Evolutionary conservation across 2,113 vertebrate genomes (phyloP).

Genomic region (Butorides virescens): DNA sequence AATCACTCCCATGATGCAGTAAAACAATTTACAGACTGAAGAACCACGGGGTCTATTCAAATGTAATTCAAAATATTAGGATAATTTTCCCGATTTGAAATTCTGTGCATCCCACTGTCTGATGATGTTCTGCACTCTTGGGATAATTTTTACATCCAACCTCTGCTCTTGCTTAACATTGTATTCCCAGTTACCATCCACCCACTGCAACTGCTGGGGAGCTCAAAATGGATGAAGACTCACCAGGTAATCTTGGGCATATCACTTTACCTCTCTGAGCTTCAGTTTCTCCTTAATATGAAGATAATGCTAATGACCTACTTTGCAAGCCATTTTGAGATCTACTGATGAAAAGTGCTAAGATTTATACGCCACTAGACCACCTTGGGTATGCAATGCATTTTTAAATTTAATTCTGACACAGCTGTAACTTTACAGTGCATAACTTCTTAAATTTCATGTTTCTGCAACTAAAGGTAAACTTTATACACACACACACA

Average conservation of each 20-base stretch:
- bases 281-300: background rate
- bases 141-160: background rate
- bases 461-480: background rate
- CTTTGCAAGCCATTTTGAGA: constrained; percentile 14
- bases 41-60: background rate
- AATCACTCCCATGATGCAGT: background rate
- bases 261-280: background rate
- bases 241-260: background rate
- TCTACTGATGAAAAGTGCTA: background rate
- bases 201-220: background rate
- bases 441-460: background rate
- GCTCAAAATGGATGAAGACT: background rate
- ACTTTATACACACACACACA: background rate
- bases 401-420: background rate
- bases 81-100: background rate
- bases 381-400: background rate
- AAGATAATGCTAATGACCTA: constrained; percentile 15
- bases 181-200: background rate
- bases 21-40: background rate
- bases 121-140: background rate
- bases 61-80: background rate
- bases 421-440: background rate
- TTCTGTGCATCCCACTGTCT: background rate
- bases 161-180: background rate
- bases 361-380: background rate